These are phyloP conservation scores for Tadarida brasiliensis DNA, from an alignment of 2,797 vertebrate genomes.

Conservation along the genomic window DNA sequence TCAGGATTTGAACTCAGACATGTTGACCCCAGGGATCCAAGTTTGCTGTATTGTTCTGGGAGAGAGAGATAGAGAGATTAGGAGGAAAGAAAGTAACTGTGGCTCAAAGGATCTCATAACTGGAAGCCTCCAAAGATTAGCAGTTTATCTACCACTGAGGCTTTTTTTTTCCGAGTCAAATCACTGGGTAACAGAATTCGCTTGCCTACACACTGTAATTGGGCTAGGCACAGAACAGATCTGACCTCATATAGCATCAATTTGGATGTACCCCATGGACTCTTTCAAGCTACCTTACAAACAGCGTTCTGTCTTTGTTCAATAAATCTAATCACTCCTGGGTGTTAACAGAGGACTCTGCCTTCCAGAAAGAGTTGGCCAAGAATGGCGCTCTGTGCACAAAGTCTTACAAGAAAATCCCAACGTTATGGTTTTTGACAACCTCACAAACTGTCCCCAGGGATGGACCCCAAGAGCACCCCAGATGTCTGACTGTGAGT, in stretches of 20 bases:
- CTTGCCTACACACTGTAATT: background rate
- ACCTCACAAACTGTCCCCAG: background rate
- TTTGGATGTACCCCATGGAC: slow-evolving; percentile 65
- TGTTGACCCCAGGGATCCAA: background rate
- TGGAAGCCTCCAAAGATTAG: background rate
- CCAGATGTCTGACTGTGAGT: background rate
- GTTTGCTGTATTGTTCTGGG: background rate
- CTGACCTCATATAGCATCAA: slow-evolving; percentile 82
- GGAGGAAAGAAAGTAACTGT: background rate
- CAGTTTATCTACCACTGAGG: background rate
- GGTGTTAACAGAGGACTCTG: slow-evolving; percentile 66
- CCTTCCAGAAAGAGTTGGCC: slow-evolving; percentile 38
- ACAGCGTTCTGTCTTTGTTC: slow-evolving; percentile 68
- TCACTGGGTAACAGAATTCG: slow-evolving; percentile 58
- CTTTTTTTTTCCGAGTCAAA: background rate
- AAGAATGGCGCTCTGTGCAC: background rate
- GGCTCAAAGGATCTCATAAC: background rate
- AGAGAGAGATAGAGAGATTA: background rate
- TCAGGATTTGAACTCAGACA: background rate
- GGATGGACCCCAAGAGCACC: background rate
- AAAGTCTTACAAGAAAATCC: slow-evolving; percentile 9
- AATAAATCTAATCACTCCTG: slow-evolving; percentile 71
- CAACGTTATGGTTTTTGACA: background rate
- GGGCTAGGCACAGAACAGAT: background rate
- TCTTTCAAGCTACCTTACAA: slow-evolving; percentile 77